phyloP scores from a whole-genome alignment of 1,140 invertebrate species.

The Orchestia grillus region DNA sequence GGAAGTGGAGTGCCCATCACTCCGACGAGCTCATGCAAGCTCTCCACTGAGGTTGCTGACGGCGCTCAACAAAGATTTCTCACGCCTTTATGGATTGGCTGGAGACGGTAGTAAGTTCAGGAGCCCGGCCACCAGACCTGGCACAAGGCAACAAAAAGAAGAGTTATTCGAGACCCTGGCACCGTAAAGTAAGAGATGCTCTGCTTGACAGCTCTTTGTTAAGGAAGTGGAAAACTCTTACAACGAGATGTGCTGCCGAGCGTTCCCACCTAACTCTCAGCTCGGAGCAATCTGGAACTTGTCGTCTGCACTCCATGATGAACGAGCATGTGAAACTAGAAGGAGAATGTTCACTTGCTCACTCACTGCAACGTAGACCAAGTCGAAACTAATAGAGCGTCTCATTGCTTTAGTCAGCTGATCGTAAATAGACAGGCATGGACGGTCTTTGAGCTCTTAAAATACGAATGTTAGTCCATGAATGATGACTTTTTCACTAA shows the following conservation, averaged over 20 bases:
- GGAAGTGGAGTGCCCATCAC: slow-evolving; percentile 55
- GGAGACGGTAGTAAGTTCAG: slow-evolving; percentile 36
- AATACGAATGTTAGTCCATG: not conserved
- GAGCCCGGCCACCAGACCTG: slow-evolving; percentile 5
- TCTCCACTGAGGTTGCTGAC: slow-evolving; percentile 11
- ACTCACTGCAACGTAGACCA: not conserved
- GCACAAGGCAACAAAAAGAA: slow-evolving; percentile 43
- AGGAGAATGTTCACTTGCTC: not conserved
- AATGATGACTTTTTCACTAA: not conserved
- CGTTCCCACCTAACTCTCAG: slow-evolving; percentile 23
- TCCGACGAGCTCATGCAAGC: not conserved
- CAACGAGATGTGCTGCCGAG: not conserved
- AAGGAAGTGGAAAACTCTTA: not conserved
- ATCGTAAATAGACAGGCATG: not conserved
- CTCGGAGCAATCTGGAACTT: not conserved
- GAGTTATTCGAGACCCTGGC: slow-evolving; percentile 50
- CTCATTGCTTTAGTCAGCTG: not conserved
- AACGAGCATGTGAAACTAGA: not conserved
- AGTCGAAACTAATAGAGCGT: not conserved
- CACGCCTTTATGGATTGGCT: slow-evolving; percentile 18
- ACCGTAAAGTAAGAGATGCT: slow-evolving; percentile 47
- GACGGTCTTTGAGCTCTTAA: not conserved
- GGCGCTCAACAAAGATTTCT: slow-evolving; percentile 47
- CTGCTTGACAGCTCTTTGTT: slow-evolving; percentile 36
- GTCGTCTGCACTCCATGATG: not conserved